Evolutionary conservation across 2,888 invertebrate species (phyloP).

Genomic region (Leptura quadrifasciata): DNA sequence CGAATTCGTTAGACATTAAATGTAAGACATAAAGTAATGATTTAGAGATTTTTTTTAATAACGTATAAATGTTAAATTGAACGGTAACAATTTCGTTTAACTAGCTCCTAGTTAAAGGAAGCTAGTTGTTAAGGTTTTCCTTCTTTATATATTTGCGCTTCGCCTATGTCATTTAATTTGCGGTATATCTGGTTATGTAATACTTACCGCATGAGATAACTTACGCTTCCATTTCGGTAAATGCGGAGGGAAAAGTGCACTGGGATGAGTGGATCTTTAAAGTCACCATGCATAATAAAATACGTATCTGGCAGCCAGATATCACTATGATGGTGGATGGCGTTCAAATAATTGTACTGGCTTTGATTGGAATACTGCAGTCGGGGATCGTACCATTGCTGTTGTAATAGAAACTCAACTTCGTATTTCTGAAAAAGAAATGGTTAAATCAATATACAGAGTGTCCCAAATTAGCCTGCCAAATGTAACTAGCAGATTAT

Average conservation of each 20-base stretch:
- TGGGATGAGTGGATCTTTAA: conserved; percentile 94
- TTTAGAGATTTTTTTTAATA: too few species aligned
- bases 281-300: conserved; percentile 97
- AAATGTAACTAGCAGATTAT: too few species aligned
- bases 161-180: conserved; percentile 5
- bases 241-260: conserved; percentile 95
- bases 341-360: conserved; percentile 91
- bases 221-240: conserved; percentile 94
- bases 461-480: too few species aligned
- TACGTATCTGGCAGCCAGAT: conserved; percentile 97
- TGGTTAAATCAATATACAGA: neutral
- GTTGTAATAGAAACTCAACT: conserved; percentile 94
- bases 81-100: too few species aligned
- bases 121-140: neutral
- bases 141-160: neutral
- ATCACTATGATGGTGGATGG: conserved; percentile 93
- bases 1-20: too few species aligned
- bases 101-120: neutral
- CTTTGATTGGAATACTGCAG: conserved; percentile 92
- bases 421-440: conserved; percentile 89
- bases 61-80: too few species aligned
- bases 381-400: conserved; percentile 95
- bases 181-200: neutral
- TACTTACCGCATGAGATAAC: conserved; percentile 90
- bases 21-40: too few species aligned